Evolutionary conservation across 2,888 invertebrate genomes (phyloP).

Genomic region (Xylota sylvarum): DNA sequence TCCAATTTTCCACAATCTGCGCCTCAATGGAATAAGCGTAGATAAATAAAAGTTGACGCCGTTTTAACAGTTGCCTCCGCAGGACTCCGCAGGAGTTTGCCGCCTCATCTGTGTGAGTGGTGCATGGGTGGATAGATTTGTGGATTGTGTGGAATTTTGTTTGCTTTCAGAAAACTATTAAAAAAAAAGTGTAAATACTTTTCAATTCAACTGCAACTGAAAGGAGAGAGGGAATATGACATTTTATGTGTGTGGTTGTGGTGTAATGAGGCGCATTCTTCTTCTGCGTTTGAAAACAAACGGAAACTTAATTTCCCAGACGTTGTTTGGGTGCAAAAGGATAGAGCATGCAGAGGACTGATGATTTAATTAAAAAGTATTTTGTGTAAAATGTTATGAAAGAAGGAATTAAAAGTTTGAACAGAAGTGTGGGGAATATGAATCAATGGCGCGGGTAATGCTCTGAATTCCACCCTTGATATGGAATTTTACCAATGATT

Average conservation of each 20-base stretch:
- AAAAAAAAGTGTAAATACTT: conserved; percentile 17
- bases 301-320: background rate
- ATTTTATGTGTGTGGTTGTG: background rate
- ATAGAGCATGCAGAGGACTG: background rate
- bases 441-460: too few species aligned
- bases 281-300: background rate
- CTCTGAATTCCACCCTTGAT: too few species aligned
- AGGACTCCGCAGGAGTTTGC: conserved; percentile 1
- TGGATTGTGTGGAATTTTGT: conserved; percentile 39
- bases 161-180: conserved; percentile 16
- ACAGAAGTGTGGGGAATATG: too few species aligned
- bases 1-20: conserved; percentile 75
- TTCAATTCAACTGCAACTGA: conserved; percentile 10
- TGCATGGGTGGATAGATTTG: conserved; percentile 37
- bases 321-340: background rate
- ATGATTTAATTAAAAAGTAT: background rate
- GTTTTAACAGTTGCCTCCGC: conserved; percentile 37
- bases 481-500: too few species aligned
- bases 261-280: background rate
- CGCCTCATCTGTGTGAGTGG: background rate
- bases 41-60: conserved; percentile 66
- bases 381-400: background rate
- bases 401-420: background rate
- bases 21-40: conserved; percentile 61
- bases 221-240: background rate